Evolutionary conservation across 1,140 invertebrate genomes (phyloP).

Genomic region (Cepaea nemoralis): DNA sequence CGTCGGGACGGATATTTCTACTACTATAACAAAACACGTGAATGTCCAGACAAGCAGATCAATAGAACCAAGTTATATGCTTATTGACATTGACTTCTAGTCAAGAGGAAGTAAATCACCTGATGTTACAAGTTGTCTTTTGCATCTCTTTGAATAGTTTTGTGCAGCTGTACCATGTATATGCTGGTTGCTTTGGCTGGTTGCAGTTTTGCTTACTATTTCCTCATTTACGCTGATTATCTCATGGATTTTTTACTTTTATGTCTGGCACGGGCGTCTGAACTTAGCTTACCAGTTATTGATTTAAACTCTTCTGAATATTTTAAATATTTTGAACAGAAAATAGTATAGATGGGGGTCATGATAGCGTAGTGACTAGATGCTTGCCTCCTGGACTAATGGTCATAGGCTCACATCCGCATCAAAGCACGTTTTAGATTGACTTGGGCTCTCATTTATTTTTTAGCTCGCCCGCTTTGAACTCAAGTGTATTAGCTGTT

Average conservation of each 20-base stretch:
- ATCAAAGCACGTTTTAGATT: no score
- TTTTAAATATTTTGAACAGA: neutral
- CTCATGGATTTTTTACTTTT: conserved; percentile 4
- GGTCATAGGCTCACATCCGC: no score
- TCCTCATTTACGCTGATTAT: conserved; percentile 4
- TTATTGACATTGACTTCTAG: conserved; percentile 54
- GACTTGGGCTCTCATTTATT: no score
- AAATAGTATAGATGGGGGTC: no score
- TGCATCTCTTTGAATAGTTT: neutral
- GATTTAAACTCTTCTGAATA: neutral
- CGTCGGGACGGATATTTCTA: conserved; percentile 71
- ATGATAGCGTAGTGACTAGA: no score
- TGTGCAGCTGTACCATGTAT: conserved; percentile 32
- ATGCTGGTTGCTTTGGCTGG: conserved; percentile 28
- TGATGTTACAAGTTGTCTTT: neutral
- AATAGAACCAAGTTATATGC: conserved; percentile 70
- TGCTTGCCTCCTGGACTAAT: no score
- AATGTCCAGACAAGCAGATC: conserved; percentile 72
- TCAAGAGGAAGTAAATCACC: conserved; percentile 11
- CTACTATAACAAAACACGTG: conserved; percentile 70
- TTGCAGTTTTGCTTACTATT: conserved; percentile 34
- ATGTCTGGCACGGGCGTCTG: neutral
- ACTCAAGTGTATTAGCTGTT: no score
- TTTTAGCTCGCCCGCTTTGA: no score
- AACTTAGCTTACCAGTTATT: neutral